Evolutionary conservation across 2,797 vertebrate species (phyloP).

Genomic region (Florisuga fusca): DNA sequence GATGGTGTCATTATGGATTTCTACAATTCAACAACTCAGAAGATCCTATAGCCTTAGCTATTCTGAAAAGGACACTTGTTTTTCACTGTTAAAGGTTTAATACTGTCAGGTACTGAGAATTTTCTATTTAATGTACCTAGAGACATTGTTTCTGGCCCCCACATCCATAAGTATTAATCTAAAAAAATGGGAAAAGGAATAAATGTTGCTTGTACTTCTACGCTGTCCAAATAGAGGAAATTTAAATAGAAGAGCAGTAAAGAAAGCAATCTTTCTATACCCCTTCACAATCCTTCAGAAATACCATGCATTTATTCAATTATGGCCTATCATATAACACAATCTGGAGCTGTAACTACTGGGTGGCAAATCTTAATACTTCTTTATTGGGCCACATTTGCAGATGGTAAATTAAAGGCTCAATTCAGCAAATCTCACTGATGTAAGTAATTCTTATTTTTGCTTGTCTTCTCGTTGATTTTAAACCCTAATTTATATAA

Average conservation of each 20-base stretch:
- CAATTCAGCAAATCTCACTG: conserved; percentile 20
- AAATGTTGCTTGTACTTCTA: neutral
- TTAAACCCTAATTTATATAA: neutral
- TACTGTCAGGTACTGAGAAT: neutral
- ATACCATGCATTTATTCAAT: neutral
- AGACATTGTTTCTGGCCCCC: neutral
- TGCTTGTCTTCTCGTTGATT: neutral
- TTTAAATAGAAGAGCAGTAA: neutral
- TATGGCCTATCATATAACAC: neutral
- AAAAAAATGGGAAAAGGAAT: neutral
- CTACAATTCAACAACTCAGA: conserved; percentile 4
- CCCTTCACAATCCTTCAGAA: neutral
- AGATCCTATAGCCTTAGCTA: neutral
- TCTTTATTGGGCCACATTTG: neutral
- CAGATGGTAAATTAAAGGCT: conserved; percentile 25
- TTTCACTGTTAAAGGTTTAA: neutral
- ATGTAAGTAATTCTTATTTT: conserved; percentile 11
- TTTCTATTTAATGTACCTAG: neutral
- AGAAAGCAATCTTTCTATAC: neutral
- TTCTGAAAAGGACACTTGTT: neutral
- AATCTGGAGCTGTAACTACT: neutral
- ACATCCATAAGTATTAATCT: neutral
- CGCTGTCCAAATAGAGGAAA: neutral
- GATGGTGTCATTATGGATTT: neutral
- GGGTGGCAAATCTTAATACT: neutral